Conservation (phyloP, 2,113 vertebrate species). For the Tretioscincus oriximinensis region DNA sequence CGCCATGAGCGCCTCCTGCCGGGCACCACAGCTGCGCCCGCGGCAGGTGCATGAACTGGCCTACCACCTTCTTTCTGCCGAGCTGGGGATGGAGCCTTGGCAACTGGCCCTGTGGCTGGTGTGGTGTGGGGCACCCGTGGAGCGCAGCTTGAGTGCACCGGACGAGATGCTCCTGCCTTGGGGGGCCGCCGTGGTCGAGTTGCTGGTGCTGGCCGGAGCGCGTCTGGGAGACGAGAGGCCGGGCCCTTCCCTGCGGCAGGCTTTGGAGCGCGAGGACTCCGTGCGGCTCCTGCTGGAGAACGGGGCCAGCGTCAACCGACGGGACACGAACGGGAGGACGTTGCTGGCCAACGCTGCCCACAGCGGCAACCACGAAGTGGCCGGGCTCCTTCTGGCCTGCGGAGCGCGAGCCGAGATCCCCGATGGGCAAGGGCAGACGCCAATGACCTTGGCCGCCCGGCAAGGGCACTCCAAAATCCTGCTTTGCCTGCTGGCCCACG, state of each 20-base stretch:
- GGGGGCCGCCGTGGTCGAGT: slow-evolving; percentile 73
- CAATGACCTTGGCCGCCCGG: slow-evolving; percentile 67
- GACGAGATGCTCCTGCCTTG: slow-evolving; percentile 71
- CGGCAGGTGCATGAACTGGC: slow-evolving; percentile 67
- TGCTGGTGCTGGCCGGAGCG: slow-evolving; percentile 73
- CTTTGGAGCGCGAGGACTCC: slow-evolving; percentile 72
- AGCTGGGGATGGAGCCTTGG: slow-evolving; percentile 74
- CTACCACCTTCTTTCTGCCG: slow-evolving; percentile 68
- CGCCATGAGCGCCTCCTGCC: slow-evolving; percentile 73
- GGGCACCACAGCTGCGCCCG: slow-evolving; percentile 70
- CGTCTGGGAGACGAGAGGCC: slow-evolving; percentile 73
- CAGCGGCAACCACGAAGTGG: slow-evolving; percentile 71
- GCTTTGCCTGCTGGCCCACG: slow-evolving; percentile 73
- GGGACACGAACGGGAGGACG: slow-evolving; percentile 75
- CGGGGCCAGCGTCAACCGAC: slow-evolving; percentile 74
- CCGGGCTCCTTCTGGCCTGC: slow-evolving; percentile 53
- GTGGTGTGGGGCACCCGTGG: slow-evolving; percentile 70
- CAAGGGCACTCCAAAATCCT: slow-evolving; percentile 70
- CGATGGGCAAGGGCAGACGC: slow-evolving; percentile 42
- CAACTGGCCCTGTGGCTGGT: slow-evolving; percentile 70
- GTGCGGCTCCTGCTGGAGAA: slow-evolving; percentile 74
- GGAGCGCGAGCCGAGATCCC: not conserved
- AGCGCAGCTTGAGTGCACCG: slow-evolving; percentile 73
- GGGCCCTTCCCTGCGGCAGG: slow-evolving; percentile 76
- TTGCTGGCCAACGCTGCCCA: slow-evolving; percentile 72